Conservation (phyloP, 92 coral and sea anemone species). For the Epizoanthus fatuus region DNA sequence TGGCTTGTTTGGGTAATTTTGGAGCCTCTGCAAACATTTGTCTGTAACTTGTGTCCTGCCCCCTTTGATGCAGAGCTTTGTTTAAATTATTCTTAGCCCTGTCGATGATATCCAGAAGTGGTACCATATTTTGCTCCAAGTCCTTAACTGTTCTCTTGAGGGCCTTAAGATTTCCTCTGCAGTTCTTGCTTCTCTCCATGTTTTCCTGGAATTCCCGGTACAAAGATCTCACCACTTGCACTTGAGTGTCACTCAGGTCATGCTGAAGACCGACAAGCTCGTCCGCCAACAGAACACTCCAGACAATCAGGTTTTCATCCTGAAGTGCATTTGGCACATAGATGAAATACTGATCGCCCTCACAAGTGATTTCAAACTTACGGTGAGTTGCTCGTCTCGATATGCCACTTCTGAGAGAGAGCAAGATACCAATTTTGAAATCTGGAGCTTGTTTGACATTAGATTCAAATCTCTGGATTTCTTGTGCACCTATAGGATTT, state of each 20-base stretch:
- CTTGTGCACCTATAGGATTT: conserved; percentile 8
- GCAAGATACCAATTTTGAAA: conserved; percentile 66
- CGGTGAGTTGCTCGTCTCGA: conserved; percentile 35
- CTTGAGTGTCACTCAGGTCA: conserved; percentile 43
- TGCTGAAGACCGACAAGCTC: conserved; percentile 49
- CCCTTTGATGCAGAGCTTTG: conserved; percentile 6
- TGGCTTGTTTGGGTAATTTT: not conserved
- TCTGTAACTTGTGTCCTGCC: not conserved
- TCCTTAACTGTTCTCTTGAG: conserved; percentile 20
- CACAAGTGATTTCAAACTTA: conserved; percentile 49
- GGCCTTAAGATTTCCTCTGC: conserved; percentile 29
- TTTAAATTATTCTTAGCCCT: conserved; percentile 34
- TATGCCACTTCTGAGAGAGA: conserved; percentile 70
- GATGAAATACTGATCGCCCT: conserved; percentile 47
- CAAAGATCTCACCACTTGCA: conserved; percentile 12
- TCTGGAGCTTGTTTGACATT: conserved; percentile 27
- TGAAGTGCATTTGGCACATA: conserved; percentile 71
- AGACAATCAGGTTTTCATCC: conserved; percentile 61
- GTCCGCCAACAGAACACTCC: conserved; percentile 74
- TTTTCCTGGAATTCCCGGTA: conserved; percentile 41
- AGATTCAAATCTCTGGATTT: conserved; percentile 53
- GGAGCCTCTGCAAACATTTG: not conserved
- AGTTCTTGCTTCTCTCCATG: conserved; percentile 29
- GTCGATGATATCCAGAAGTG: conserved; percentile 33
- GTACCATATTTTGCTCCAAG: conserved; percentile 14